These are phyloP conservation scores for Harpagus bidentatus DNA, from an alignment of 2,113 vertebrate species.

Conservation along the genomic window DNA sequence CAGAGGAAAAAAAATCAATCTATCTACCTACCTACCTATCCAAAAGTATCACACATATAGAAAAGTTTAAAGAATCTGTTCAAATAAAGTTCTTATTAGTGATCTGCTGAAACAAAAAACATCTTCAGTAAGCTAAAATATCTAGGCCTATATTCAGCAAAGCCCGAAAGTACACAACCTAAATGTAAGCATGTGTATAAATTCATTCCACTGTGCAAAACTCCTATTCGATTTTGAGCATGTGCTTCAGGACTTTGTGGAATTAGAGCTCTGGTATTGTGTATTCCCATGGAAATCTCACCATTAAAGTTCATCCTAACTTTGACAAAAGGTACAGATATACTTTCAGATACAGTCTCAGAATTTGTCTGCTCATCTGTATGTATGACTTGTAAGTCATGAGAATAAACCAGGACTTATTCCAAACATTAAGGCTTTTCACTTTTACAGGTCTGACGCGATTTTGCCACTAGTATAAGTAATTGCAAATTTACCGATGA, in stretches of 20 bases:
- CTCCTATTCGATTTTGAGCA: not conserved
- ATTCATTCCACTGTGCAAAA: not conserved
- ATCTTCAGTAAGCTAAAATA: not conserved
- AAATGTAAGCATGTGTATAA: not conserved
- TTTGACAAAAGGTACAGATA: not conserved
- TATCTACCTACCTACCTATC: not conserved
- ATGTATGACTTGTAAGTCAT: not conserved
- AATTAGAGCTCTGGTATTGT: not conserved
- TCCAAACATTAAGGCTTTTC: not conserved
- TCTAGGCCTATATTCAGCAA: not conserved
- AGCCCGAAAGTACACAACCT: not conserved
- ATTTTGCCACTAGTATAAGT: conserved; percentile 20
- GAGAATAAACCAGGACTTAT: not conserved
- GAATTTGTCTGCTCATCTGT: not conserved
- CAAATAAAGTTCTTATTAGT: not conserved
- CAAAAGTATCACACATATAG: not conserved
- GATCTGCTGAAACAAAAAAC: not conserved
- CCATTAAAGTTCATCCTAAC: not conserved
- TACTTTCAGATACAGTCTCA: not conserved
- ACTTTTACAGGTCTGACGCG: not conserved
- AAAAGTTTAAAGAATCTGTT: not conserved
- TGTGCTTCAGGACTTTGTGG: not conserved
- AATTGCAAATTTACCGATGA: not conserved
- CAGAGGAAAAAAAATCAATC: not conserved
- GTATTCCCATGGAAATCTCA: not conserved